These are phyloP conservation scores for Apodemia hepburni DNA, from an alignment of 2,888 invertebrate genomes.

Conservation along the genomic window DNA sequence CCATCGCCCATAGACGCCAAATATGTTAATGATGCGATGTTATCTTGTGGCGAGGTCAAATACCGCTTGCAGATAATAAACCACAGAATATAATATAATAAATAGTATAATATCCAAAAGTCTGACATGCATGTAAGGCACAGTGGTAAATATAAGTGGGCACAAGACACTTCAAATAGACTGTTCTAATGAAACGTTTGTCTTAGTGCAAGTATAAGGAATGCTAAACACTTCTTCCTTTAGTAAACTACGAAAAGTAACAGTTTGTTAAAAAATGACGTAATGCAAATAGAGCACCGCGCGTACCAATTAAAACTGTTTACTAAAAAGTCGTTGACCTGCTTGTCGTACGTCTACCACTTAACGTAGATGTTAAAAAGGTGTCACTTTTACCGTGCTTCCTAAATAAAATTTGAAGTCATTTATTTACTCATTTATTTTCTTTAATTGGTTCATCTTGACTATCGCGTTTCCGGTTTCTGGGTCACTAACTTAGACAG, in stretches of 20 bases:
- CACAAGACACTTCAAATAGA: not conserved
- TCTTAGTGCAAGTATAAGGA: not conserved
- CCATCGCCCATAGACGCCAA: no score
- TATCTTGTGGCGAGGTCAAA: no score
- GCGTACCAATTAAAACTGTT: conserved; percentile 4
- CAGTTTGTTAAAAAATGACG: conserved; percentile 2
- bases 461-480: not conserved
- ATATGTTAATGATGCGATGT: no score
- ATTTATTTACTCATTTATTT: not conserved
- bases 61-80: no score
- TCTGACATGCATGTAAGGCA: no score
- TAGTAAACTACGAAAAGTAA: not conserved
- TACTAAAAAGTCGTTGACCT: conserved; percentile 9
- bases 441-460: not conserved
- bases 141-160: no score
- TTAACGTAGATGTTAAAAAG: not conserved
- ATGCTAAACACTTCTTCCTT: conserved; percentile 1
- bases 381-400: not conserved
- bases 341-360: not conserved
- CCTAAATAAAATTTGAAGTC: not conserved
- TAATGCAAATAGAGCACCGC: not conserved
- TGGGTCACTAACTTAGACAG: not conserved
- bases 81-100: no score
- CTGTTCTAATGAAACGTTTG: not conserved
- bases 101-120: no score